Conservation (phyloP, 2,113 vertebrate genomes). For the Myxocyprinus asiaticus region DNA sequence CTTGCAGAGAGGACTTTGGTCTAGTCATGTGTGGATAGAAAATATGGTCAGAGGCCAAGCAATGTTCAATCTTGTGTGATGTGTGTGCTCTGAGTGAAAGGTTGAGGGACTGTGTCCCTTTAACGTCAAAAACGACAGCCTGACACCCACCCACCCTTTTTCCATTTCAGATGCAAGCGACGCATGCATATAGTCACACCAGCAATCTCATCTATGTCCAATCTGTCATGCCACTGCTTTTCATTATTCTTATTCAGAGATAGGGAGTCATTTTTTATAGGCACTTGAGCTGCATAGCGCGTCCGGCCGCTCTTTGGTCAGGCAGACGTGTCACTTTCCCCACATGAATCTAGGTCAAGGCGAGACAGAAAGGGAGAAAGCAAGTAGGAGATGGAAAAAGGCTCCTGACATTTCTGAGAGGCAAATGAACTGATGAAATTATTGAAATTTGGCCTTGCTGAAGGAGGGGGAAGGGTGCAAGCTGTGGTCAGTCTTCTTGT, state of each 20-base stretch:
- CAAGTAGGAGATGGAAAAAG: slow-evolving; percentile 55
- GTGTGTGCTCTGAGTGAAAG: slow-evolving; percentile 47
- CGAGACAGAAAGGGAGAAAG: slow-evolving; percentile 61
- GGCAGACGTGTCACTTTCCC: slow-evolving; percentile 76
- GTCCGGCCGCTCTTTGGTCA: slow-evolving; percentile 73
- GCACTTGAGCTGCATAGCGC: slow-evolving; percentile 71
- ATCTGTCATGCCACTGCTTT: slow-evolving; percentile 84
- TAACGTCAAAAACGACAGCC: slow-evolving; percentile 57
- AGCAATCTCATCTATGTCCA: slow-evolving; percentile 81
- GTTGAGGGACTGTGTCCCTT: slow-evolving; percentile 58
- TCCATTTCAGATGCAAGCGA: slow-evolving; percentile 79
- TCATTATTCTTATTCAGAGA: slow-evolving; percentile 80
- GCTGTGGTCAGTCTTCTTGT: slow-evolving; percentile 50
- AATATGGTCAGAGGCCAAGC: slow-evolving; percentile 59
- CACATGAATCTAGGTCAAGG: slow-evolving; percentile 81
- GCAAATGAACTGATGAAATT: slow-evolving; percentile 73
- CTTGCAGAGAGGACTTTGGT: slow-evolving; percentile 28
- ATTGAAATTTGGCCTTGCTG: slow-evolving; percentile 65
- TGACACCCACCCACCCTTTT: slow-evolving; percentile 64
- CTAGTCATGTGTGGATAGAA: slow-evolving; percentile 49
- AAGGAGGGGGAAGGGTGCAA: slow-evolving; percentile 49
- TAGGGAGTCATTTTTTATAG: slow-evolving; percentile 82
- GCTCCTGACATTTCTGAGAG: slow-evolving; percentile 61
- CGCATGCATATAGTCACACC: slow-evolving; percentile 81
- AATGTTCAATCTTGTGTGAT: slow-evolving; percentile 51